Evolutionary conservation across 2,888 invertebrate species (phyloP).

Genomic region (Phengaris alcon): DNA sequence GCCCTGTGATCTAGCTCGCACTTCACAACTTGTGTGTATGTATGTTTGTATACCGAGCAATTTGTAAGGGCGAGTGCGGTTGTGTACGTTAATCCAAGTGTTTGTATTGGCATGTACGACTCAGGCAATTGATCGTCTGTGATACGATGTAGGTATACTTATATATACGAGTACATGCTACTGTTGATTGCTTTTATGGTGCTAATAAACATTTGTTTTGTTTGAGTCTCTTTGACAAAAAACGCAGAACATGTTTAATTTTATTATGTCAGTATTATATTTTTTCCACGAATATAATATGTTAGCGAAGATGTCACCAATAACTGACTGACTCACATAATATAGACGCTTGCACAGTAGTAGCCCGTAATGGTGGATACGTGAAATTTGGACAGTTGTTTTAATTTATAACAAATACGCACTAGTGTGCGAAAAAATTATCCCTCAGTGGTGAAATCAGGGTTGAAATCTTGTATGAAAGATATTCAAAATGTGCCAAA

Average conservation of each 20-base stretch:
- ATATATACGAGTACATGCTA: background rate
- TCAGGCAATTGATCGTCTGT: background rate
- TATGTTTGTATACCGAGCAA: constrained; percentile 15
- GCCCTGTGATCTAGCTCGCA: background rate
- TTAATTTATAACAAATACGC: no score
- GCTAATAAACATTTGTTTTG: background rate
- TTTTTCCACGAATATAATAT: no score
- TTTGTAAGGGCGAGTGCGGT: constrained; percentile 37
- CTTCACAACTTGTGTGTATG: background rate
- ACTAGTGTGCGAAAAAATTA: no score
- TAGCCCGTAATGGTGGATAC: no score
- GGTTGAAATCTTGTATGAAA: no score
- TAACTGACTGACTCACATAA: no score
- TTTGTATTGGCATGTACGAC: constrained; percentile 26
- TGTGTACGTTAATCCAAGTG: constrained; percentile 34
- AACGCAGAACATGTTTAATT: background rate
- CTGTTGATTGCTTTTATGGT: constrained; percentile 7
- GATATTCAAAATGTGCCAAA: no score
- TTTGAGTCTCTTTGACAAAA: background rate
- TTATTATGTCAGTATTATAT: background rate
- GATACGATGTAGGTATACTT: background rate
- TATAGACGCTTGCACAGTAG: no score
- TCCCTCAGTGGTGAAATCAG: no score
- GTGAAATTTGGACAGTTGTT: no score
- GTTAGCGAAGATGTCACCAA: no score